Evolutionary conservation across 1,140 invertebrate species (phyloP).

Genomic region (Potamilus streckersoni): DNA sequence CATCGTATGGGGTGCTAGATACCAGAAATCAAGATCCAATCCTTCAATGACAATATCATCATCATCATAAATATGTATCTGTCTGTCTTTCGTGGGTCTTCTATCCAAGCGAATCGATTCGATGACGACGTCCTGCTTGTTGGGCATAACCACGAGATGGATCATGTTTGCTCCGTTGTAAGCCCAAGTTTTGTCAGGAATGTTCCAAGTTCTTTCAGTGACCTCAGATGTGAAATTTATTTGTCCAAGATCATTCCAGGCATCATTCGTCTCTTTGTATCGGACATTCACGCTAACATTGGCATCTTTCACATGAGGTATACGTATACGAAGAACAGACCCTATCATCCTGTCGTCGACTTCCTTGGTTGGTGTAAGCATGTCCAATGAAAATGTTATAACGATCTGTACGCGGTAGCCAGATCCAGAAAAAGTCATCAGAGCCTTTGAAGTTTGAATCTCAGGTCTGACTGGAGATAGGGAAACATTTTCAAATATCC

Average conservation of each 20-base stretch:
- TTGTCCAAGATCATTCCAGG: conserved; percentile 7
- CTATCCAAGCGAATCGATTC: conserved; percentile 15
- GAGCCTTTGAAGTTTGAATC: background rate
- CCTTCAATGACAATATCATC: conserved; percentile 15
- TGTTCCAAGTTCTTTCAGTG: conserved; percentile 7
- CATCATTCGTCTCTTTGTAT: too few relatives aligned
- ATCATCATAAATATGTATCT: conserved; percentile 12
- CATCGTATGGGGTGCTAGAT: conserved; percentile 13
- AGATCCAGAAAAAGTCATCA: conserved; percentile 9
- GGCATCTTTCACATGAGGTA: conserved; percentile 12
- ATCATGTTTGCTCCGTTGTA: conserved; percentile 6
- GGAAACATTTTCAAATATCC: conserved; percentile 12
- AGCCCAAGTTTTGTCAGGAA: conserved; percentile 17
- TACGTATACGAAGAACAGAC: conserved; percentile 5
- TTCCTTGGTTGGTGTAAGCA: conserved; percentile 19
- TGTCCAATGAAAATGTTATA: conserved; percentile 16
- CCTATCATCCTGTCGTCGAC: conserved; percentile 15
- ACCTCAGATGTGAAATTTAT: conserved; percentile 13
- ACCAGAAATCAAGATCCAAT: conserved; percentile 17
- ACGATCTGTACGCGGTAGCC: background rate
- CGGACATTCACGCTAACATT: conserved; percentile 13
- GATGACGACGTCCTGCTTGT: conserved; percentile 16
- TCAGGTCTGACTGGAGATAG: conserved; percentile 1
- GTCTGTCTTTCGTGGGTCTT: background rate
- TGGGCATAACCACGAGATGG: conserved; percentile 3